Percentiles rank a stretch among this genome's conserved stretches.
Evolutionary conservation across 2,797 vertebrate species (phyloP).

Genomic region (Platyrinchus mystaceus): DNA sequence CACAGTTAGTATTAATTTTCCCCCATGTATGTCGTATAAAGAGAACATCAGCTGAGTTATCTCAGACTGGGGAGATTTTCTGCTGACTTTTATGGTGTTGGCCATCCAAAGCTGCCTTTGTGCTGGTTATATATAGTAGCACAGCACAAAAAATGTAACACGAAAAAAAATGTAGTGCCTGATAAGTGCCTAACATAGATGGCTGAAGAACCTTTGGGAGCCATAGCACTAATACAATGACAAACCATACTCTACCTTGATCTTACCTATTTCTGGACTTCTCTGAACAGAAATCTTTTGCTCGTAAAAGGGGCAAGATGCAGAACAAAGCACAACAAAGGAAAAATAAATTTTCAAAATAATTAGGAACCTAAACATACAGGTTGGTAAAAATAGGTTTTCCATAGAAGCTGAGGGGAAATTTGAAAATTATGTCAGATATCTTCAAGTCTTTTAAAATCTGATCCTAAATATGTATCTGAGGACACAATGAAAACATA

Average conservation of each 20-base stretch:
- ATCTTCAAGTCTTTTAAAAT: not conserved
- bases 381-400: not conserved
- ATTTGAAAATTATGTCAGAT: not conserved
- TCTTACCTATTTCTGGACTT: not conserved
- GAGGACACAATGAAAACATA: not conserved
- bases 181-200: not conserved
- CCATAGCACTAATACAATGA: not conserved
- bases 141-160: not conserved
- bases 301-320: not conserved
- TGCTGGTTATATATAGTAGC: not conserved
- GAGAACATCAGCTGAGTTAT: accelerated
- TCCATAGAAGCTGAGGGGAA: accelerated
- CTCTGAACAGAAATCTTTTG: not conserved
- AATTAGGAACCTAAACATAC: not conserved
- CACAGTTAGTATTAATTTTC: not conserved
- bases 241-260: accelerated
- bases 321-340: not conserved
- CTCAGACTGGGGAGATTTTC: not conserved
- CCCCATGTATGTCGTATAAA: accelerated
- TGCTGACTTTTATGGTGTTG: not conserved
- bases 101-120: not conserved
- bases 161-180: not conserved
- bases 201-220: not conserved
- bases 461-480: not conserved
- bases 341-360: not conserved